These are phyloP conservation scores for Muscicapa striata DNA, from an alignment of 2,797 vertebrate genomes.

Conservation along the genomic window DNA sequence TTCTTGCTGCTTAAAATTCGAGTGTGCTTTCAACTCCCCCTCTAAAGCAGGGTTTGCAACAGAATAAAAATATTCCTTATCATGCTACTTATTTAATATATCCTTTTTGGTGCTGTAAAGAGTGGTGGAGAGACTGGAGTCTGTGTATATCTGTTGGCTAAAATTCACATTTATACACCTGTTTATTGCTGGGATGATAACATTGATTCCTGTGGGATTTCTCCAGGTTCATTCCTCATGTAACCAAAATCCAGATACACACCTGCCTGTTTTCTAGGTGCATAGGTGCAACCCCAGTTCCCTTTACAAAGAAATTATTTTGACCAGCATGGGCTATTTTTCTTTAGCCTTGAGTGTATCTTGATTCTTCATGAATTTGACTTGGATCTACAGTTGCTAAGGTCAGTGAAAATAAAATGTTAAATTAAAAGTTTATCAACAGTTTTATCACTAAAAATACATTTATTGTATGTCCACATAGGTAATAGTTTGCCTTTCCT, in stretches of 20 bases:
- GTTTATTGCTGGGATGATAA: neutral
- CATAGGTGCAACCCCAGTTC: neutral
- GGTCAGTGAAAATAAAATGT: neutral
- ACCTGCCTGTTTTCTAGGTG: neutral
- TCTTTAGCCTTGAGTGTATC: neutral
- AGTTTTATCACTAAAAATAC: neutral
- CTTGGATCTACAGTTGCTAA: neutral
- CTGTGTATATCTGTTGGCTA: neutral
- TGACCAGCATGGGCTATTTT: neutral
- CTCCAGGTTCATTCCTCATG: neutral
- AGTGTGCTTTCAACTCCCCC: slow-evolving; percentile 13
- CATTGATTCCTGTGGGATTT: neutral
- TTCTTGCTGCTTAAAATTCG: slow-evolving; percentile 41
- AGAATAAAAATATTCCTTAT: slow-evolving; percentile 3
- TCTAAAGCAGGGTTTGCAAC: slow-evolving; percentile 13
- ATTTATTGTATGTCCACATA: neutral
- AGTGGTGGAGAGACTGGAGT: neutral
- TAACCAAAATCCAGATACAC: neutral
- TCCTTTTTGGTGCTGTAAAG: neutral
- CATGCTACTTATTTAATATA: neutral
- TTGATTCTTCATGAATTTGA: neutral
- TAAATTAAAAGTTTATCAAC: neutral
- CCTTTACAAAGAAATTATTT: neutral
- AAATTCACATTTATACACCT: neutral
- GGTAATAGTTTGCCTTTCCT: neutral